Base-by-base conservation (phyloP, 2,888 invertebrate genomes). In the Drosophila mettleri region DNA sequence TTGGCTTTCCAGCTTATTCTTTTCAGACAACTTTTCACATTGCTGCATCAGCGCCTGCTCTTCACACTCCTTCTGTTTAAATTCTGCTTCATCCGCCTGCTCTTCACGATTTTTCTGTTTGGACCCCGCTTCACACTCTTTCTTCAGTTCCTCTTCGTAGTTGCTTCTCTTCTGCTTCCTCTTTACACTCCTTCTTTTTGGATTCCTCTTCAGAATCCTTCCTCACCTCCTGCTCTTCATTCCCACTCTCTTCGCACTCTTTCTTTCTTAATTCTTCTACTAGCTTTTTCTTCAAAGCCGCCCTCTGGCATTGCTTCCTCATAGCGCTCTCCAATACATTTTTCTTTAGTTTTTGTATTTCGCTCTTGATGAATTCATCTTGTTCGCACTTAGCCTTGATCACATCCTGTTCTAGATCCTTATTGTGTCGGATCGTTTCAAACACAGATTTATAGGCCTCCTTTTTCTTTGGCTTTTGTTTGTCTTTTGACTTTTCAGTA, bases 311-410 rank as follows among this genome's bases (percentile, higher is more conserved):
- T 16, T 16, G 1, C 27, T 38, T 52, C 27, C 20, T 14, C 14
- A 18, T 12, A 14, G 38, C 62, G 0, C 7, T 3, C 0, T 49
- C 16, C 22, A 27, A 24, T 10, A 67, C 67, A 24, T 62, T 12
- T 43, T 16, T 27, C 22, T 18, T 59, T 0, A 63, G 1, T 22
- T 39, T 20, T 1, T 45, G n/a, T 0, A 66, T 18, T 53, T 61
- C 67, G 1, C 18, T 0, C 14, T 39, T 33, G 6, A 57, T 31
- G 22, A 49, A 49, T 1, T 2, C 24, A 0, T 69, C 43, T 6
- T 54, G 54, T 16, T 58, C 39, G n/a, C 20, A 7, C 0, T 52
- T 22, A n/a, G 18, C 31, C 0, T 24, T 33, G 1, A 14, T 16
- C 5, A 38, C 16, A 0, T 29, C 45, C 0, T 45, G 3, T 24